phyloP scores from a whole-genome alignment of 2,797 vertebrate genomes.

The Coreius guichenoti region DNA sequence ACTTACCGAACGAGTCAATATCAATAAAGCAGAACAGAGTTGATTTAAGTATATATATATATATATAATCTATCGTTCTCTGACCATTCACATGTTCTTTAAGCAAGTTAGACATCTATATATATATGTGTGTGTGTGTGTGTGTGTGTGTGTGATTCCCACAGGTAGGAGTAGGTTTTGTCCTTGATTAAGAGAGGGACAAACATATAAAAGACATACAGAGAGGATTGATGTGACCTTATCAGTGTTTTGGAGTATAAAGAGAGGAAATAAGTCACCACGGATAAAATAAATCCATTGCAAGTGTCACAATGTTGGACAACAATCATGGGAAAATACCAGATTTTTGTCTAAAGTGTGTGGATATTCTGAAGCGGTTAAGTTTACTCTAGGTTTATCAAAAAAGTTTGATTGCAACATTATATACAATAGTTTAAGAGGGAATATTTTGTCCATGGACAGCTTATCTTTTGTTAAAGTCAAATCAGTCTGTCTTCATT shows the following conservation, averaged over 20 bases:
- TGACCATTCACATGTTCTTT: neutral
- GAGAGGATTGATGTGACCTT: slow-evolving; percentile 3
- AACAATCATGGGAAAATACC: neutral
- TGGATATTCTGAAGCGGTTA: neutral
- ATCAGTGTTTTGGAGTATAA: slow-evolving; percentile 16
- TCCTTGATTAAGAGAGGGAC: neutral
- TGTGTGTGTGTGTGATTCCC: slow-evolving; percentile 5
- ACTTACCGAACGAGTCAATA: neutral
- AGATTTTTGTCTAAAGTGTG: neutral
- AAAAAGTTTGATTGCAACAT: neutral
- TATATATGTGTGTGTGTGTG: too few species aligned
- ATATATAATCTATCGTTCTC: too few species aligned
- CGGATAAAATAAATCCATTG: neutral
- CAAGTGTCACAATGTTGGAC: neutral
- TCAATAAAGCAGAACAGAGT: neutral
- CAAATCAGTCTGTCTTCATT: neutral
- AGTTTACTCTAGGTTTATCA: neutral
- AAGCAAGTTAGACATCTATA: neutral
- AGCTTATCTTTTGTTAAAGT: neutral
- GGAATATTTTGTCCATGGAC: neutral
- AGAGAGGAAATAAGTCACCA: neutral
- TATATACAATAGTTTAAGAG: neutral
- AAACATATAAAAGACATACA: neutral
- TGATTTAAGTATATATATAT: neutral
- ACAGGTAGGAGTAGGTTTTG: neutral